Conservation (phyloP, 2,113 vertebrate genomes). For the Chloroceryle aenea region DNA sequence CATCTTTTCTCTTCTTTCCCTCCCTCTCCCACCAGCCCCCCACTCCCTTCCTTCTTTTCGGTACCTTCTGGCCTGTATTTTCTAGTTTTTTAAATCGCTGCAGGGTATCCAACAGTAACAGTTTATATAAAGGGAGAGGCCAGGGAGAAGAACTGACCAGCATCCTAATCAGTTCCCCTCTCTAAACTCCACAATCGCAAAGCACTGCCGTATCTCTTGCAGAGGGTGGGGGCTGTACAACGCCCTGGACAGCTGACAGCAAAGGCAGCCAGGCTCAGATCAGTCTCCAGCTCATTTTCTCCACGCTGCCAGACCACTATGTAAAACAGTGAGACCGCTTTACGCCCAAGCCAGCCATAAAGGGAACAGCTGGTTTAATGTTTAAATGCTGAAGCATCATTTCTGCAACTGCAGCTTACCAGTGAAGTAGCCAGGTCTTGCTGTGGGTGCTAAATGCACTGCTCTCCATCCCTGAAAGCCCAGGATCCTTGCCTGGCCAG, state of each 20-base stretch:
- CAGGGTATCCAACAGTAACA: conserved; percentile 54
- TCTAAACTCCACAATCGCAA: neutral
- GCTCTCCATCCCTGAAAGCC: neutral
- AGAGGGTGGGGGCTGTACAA: neutral
- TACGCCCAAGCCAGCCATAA: neutral
- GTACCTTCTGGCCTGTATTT: conserved; percentile 46
- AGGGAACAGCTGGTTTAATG: conserved; percentile 43
- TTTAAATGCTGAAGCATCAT: conserved; percentile 25
- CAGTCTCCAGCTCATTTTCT: neutral
- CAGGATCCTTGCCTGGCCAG: neutral
- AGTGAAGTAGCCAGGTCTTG: neutral
- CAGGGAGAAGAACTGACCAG: conserved; percentile 13
- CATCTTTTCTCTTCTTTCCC: neutral
- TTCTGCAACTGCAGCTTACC: neutral
- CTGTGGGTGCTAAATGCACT: neutral
- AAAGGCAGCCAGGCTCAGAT: neutral
- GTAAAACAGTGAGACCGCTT: conserved; percentile 36
- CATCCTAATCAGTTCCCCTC: conserved; percentile 25
- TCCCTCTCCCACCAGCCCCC: neutral
- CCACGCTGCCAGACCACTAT: neutral
- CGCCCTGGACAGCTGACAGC: neutral
- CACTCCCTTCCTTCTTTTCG: neutral
- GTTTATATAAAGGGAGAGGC: conserved; percentile 39
- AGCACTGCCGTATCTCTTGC: neutral
- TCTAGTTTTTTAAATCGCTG: neutral